A percentile compares a stretch with the other conserved stretches of the same genome.
These are phyloP conservation scores for Opisthocomus hoazin DNA, from an alignment of 2,113 vertebrate genomes.

Conservation along the genomic window DNA sequence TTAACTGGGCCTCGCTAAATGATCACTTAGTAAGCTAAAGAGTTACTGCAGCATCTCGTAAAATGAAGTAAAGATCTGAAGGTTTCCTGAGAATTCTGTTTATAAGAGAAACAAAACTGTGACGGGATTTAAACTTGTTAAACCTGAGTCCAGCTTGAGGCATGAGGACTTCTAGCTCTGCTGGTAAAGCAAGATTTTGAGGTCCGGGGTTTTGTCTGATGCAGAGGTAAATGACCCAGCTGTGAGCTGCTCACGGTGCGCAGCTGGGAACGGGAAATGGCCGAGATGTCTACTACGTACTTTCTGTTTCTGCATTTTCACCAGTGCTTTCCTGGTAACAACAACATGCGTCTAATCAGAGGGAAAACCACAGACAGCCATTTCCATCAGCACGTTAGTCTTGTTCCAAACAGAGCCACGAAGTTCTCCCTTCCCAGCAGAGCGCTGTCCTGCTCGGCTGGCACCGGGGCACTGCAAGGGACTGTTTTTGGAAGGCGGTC, in stretches of 20 bases:
- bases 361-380: not conserved
- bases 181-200: not conserved
- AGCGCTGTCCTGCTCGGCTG: not conserved
- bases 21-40: not conserved
- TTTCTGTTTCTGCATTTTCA: not conserved
- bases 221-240: not conserved
- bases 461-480: not conserved
- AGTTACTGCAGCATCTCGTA: not conserved
- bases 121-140: not conserved
- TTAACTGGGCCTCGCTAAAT: not conserved
- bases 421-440: constrained; percentile 3
- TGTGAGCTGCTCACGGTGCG: fast-evolving
- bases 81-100: not conserved
- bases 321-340: not conserved
- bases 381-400: not conserved
- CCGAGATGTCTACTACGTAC: not conserved
- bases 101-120: not conserved
- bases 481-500: not conserved
- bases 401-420: not conserved
- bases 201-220: not conserved
- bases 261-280: not conserved
- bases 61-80: not conserved
- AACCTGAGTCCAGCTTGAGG: not conserved
- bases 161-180: not conserved
- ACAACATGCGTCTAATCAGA: not conserved